Base-by-base conservation (phyloP, 2,797 vertebrate species). In the Lagodon rhomboides region DNA sequence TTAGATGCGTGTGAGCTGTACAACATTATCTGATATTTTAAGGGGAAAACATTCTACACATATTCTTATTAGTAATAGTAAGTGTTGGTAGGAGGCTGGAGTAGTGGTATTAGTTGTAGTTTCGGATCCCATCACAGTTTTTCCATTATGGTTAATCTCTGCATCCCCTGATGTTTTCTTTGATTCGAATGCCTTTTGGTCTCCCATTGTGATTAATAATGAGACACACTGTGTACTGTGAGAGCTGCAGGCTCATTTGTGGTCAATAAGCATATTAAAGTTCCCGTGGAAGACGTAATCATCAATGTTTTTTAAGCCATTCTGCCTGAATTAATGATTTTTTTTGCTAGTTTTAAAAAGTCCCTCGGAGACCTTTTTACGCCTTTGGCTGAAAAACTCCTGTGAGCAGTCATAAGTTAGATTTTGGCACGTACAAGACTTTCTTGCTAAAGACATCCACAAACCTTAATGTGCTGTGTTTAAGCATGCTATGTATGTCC, bases 201-300 rank as follows among this genome's bases (percentile, higher is more conserved):
- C 53, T 85, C 79, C 68, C 63, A 77, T 76, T 85, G 85, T 83
- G 80, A 79, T 68, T 51, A 68, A 76, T 81, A 80, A 84, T 80
- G 80, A 82, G 64, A 84, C 62, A 68, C 43, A 70, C 63, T 63
- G 38, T 68, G 73, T 56, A 68, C 43, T 54, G 38, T 54, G 67
- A 50, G 70, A 66, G 49, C 73, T 75, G 55, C 2, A 9, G 25
- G 49, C 77, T 83, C 68, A 75, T 86, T 80, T 78, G 76, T 75
- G 85, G 85, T 83, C 67, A 85, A 79, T 68, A 69, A 89, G 61
- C 55, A 71, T 63, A 80, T 88, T 80, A 66, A 83, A 78, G 75
- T 83, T 83, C 49, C 71, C 9, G 22, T 77, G 73, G 51, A 80
- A 67, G 18, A 75, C 41, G 77, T 76, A 78, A 81, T 86, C 76